phyloP scores from a whole-genome alignment of 2,888 invertebrate species.

The Lysandra bellargus region DNA sequence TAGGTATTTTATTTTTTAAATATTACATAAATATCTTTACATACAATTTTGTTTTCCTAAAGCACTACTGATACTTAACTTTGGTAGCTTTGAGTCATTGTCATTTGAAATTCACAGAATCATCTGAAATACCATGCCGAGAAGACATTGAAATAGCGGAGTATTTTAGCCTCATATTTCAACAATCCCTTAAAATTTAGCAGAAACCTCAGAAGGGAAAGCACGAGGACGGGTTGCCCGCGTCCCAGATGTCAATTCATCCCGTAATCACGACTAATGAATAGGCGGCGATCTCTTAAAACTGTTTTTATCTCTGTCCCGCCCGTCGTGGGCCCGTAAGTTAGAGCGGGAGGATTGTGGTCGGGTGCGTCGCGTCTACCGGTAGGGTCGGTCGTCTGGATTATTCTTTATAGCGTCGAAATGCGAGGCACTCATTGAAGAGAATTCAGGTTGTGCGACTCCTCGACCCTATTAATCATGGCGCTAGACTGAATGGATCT shows the following conservation, averaged over 20 bases:
- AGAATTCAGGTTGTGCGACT: conserved; percentile 71
- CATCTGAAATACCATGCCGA: neutral
- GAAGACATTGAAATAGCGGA: neutral
- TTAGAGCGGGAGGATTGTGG: conserved; percentile 56
- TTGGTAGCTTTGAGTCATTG: neutral
- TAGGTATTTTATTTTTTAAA: too few relatives aligned
- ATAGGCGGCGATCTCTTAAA: conserved; percentile 66
- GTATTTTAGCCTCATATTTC: conserved; percentile 49
- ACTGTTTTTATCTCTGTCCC: conserved; percentile 59
- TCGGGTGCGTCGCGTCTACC: conserved; percentile 55
- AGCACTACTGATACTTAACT: too few relatives aligned
- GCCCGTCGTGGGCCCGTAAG: conserved; percentile 49
- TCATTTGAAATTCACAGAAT: neutral
- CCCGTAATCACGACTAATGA: conserved; percentile 78
- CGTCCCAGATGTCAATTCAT: conserved; percentile 78
- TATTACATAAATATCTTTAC: too few relatives aligned
- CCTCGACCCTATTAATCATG: conserved; percentile 71
- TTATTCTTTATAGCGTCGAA: conserved; percentile 77
- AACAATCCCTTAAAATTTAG: conserved; percentile 65
- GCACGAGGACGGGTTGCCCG: conserved; percentile 63
- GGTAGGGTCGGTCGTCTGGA: conserved; percentile 66
- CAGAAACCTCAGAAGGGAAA: conserved; percentile 71
- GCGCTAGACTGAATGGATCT: conserved; percentile 55
- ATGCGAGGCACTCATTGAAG: conserved; percentile 74
- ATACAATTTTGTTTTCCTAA: too few relatives aligned